Evolutionary conservation across 2,888 invertebrate species (phyloP).

Genomic region (Caradrina clavipalpis): DNA sequence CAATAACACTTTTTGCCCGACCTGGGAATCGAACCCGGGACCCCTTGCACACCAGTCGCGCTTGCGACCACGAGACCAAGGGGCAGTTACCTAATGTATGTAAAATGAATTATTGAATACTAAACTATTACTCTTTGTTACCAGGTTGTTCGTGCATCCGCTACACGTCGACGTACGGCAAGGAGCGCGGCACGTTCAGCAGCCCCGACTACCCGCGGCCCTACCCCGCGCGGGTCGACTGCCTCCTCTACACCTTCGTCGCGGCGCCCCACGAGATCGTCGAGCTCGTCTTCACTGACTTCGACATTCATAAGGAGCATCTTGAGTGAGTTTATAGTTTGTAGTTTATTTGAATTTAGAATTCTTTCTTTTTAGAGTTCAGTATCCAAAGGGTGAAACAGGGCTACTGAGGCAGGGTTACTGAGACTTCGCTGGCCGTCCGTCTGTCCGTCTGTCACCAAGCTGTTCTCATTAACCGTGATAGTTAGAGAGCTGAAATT

Average conservation of each 20-base stretch:
- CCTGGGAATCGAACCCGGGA: too few species aligned
- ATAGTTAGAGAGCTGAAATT: too few species aligned
- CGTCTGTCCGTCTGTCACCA: too few species aligned
- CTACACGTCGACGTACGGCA: slow-evolving; percentile 95
- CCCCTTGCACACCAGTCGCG: too few species aligned
- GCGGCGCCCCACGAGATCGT: slow-evolving; percentile 95
- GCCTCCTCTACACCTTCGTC: slow-evolving; percentile 96
- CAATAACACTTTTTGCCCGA: too few species aligned
- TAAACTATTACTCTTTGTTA: slow-evolving; percentile 33
- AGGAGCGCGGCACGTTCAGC: slow-evolving; percentile 95
- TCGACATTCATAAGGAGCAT: slow-evolving; percentile 93
- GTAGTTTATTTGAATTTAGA: slow-evolving; percentile 14
- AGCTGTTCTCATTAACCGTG: too few species aligned
- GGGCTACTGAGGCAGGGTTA: too few species aligned
- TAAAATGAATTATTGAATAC: background rate
- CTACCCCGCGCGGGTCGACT: slow-evolving; percentile 94
- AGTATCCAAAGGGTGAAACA: too few species aligned
- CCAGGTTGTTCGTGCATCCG: slow-evolving; percentile 96
- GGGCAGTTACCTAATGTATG: too few species aligned
- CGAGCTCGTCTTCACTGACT: slow-evolving; percentile 95
- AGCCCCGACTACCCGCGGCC: slow-evolving; percentile 96
- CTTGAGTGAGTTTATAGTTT: slow-evolving; percentile 92
- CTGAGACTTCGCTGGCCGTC: too few species aligned
- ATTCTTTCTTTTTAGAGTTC: background rate
- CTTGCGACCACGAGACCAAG: too few species aligned